phyloP scores from a whole-genome alignment of 2,113 vertebrate genomes.

The Oxyura jamaicensis region DNA sequence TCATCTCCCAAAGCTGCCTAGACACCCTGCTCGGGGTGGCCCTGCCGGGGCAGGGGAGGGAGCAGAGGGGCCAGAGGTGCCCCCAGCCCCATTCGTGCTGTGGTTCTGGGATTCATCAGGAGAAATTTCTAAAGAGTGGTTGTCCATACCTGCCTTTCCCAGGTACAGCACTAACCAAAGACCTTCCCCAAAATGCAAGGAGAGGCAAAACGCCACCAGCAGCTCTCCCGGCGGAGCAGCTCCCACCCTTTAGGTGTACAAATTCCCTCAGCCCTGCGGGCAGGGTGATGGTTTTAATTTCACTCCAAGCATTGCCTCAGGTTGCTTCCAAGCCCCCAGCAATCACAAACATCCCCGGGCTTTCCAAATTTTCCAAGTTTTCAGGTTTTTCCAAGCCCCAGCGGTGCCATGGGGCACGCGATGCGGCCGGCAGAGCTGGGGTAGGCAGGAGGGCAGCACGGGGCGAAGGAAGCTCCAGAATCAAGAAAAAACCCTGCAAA shows the following conservation, averaged over 20 bases:
- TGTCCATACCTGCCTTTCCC: not conserved
- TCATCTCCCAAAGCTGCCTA: not conserved
- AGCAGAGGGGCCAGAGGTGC: not conserved
- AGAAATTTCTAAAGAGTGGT: fast-evolving
- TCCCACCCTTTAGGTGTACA: not conserved
- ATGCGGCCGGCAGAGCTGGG: not conserved
- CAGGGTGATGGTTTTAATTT: not conserved
- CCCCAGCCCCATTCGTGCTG: not conserved
- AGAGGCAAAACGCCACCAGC: no score
- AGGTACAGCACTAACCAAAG: not conserved
- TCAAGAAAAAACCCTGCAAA: not conserved
- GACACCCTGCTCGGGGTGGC: not conserved
- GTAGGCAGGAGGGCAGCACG: not conserved
- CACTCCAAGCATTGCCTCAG: not conserved
- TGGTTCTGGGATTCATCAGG: not conserved
- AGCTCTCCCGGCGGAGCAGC: not conserved
- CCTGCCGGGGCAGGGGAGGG: not conserved
- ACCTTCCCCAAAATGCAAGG: not conserved
- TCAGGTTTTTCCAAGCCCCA: no score
- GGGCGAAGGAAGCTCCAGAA: not conserved
- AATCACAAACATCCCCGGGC: not conserved
- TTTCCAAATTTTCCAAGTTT: no score
- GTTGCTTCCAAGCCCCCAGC: not conserved
- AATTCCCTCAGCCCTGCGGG: not conserved
- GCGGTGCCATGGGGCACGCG: no score